Conservation (phyloP, 2,113 vertebrate species). For the Triplophysa dalaica region DNA sequence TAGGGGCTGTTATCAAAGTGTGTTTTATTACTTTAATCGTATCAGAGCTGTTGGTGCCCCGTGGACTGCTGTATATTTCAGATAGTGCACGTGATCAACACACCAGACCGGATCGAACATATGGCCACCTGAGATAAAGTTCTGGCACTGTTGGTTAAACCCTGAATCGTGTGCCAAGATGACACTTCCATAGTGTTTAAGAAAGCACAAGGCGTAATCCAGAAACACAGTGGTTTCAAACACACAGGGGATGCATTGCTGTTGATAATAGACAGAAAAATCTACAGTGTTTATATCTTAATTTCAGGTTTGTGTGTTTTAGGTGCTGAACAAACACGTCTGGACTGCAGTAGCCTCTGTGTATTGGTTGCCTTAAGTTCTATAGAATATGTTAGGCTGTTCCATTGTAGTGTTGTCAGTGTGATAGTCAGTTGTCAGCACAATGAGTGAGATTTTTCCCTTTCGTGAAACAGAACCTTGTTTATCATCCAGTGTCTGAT, state of each 20-base stretch:
- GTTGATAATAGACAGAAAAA: slow-evolving; percentile 45
- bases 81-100: background rate
- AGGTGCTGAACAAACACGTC: slow-evolving; percentile 43
- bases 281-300: slow-evolving; percentile 37
- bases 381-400: slow-evolving; percentile 49
- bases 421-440: slow-evolving; percentile 36
- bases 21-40: background rate
- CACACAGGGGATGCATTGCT: slow-evolving; percentile 33
- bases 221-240: slow-evolving; percentile 41
- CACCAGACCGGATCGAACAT: background rate
- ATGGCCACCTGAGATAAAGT: slow-evolving; percentile 13
- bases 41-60: background rate
- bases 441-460: slow-evolving; percentile 4
- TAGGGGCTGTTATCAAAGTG: background rate
- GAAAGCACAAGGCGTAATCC: slow-evolving; percentile 47
- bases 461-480: slow-evolving; percentile 19
- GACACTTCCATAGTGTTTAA: slow-evolving; percentile 18
- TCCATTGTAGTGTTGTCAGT: slow-evolving; percentile 30
- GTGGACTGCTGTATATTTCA: slow-evolving; percentile 1
- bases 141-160: background rate
- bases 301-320: slow-evolving; percentile 22
- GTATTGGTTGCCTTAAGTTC: slow-evolving; percentile 63
- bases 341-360: slow-evolving; percentile 48
- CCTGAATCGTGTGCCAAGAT: slow-evolving; percentile 26
- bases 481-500: slow-evolving; percentile 37